Percentiles rank a stretch among this genome's conserved stretches.
Conservation (phyloP, 2,113 vertebrate genomes). For the Ochotona curzoniae region DNA sequence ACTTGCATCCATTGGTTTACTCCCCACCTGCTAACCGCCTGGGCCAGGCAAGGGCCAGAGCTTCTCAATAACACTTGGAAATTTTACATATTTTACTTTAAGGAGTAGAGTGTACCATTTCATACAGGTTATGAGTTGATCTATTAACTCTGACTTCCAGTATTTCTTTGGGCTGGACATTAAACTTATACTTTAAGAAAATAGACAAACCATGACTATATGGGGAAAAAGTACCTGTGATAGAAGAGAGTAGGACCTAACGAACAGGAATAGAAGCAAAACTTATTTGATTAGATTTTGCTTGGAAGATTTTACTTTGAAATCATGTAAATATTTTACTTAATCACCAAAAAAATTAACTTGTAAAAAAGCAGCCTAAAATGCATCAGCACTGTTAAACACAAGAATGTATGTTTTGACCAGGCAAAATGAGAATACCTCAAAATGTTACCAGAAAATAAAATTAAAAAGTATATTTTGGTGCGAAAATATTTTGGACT, state of each 20-base stretch:
- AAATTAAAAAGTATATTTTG: no score
- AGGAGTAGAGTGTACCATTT: no score
- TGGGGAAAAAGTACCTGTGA: not conserved
- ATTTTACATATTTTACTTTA: no score
- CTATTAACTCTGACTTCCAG: no score
- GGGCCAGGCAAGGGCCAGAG: no score
- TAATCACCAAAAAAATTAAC: conserved; percentile 35
- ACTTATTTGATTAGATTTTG: not conserved
- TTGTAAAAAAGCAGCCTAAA: conserved; percentile 11
- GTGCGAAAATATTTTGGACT: no score
- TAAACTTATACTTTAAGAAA: not conserved
- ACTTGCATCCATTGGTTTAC: no score
- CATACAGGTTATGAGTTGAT: no score
- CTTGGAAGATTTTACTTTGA: conserved; percentile 15
- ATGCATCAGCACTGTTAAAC: conserved; percentile 9
- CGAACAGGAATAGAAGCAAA: not conserved
- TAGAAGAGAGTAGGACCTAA: not conserved
- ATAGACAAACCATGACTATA: not conserved
- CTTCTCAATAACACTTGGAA: no score
- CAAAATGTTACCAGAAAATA: no score
- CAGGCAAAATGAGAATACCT: not conserved
- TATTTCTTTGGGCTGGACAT: no score
- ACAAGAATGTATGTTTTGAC: not conserved
- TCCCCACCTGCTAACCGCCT: no score
- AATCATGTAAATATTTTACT: conserved; percentile 3